Conservation (phyloP, 2,888 invertebrate genomes). For the Sturmia bella region DNA sequence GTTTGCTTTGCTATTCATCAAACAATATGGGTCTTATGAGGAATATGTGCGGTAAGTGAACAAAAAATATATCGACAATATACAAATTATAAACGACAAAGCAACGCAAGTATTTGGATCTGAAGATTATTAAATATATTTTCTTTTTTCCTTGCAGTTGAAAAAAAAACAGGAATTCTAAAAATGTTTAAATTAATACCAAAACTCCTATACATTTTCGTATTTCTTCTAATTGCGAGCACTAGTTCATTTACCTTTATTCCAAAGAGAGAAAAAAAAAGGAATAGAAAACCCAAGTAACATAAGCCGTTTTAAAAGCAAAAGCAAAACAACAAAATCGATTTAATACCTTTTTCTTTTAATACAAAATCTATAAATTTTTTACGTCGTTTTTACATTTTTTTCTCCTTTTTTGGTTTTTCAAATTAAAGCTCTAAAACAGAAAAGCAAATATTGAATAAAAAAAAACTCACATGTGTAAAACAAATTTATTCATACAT, state of each 20-base stretch:
- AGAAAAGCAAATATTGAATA: slow-evolving; percentile 19
- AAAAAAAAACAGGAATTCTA: no score
- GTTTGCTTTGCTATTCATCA: no score
- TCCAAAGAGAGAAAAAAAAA: background rate
- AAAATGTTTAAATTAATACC: no score
- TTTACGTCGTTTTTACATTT: slow-evolving; percentile 1
- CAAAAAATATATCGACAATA: no score
- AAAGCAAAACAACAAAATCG: slow-evolving; percentile 27
- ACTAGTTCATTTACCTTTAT: slow-evolving; percentile 59
- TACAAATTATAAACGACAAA: no score
- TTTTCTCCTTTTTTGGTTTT: slow-evolving; percentile 13
- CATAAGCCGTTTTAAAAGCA: slow-evolving; percentile 43
- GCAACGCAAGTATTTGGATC: no score
- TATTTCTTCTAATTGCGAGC: background rate
- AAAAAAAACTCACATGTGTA: slow-evolving; percentile 44
- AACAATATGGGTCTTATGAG: no score
- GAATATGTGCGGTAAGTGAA: no score
- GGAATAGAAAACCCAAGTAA: slow-evolving; percentile 13
- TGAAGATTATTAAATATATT: no score
- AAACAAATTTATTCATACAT: slow-evolving; percentile 58
- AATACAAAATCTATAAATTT: slow-evolving; percentile 34
- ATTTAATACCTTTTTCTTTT: slow-evolving; percentile 51
- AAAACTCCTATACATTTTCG: no score
- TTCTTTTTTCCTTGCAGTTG: no score
- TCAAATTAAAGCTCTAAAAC: slow-evolving; percentile 31